Conservation (phyloP, 2,888 invertebrate genomes). For the Dysmachus trigonus region DNA sequence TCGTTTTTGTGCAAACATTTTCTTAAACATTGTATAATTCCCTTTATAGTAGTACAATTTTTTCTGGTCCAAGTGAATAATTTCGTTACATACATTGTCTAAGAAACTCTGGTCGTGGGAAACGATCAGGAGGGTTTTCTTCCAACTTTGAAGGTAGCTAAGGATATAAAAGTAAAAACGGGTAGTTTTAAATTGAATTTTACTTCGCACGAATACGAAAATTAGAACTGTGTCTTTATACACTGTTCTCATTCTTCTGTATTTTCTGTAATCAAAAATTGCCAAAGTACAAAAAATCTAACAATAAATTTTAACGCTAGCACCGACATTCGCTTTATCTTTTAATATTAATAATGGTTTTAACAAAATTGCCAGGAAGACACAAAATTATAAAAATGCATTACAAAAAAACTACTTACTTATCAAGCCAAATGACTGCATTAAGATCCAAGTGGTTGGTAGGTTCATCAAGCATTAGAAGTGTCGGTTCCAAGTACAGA, state of each 20-base stretch:
- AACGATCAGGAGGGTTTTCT: slow-evolving; percentile 96
- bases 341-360: too few species aligned
- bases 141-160: slow-evolving; percentile 97
- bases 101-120: slow-evolving; percentile 99
- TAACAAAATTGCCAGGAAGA: too few species aligned
- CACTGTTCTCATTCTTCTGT: too few species aligned
- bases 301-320: too few species aligned
- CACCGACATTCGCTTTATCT: too few species aligned
- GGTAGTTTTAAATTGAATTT: too few species aligned
- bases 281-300: too few species aligned
- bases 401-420: slow-evolving; percentile 69
- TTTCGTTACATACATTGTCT: slow-evolving; percentile 99
- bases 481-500: slow-evolving; percentile 94
- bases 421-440: slow-evolving; percentile 99
- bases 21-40: slow-evolving; percentile 97
- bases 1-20: slow-evolving; percentile 96
- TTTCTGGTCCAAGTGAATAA: slow-evolving; percentile 94
- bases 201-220: too few species aligned
- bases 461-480: slow-evolving; percentile 97
- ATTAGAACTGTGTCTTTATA: too few species aligned
- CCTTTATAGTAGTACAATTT: slow-evolving; percentile 97
- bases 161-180: not conserved
- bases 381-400: too few species aligned
- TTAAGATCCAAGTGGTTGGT: slow-evolving; percentile 99
- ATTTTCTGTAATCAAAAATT: too few species aligned